Evolutionary conservation across 2,888 invertebrate species (phyloP), one percentile per base, ranked within the genome.

Genomic region (Troglohyphantes excavatus): DNA sequence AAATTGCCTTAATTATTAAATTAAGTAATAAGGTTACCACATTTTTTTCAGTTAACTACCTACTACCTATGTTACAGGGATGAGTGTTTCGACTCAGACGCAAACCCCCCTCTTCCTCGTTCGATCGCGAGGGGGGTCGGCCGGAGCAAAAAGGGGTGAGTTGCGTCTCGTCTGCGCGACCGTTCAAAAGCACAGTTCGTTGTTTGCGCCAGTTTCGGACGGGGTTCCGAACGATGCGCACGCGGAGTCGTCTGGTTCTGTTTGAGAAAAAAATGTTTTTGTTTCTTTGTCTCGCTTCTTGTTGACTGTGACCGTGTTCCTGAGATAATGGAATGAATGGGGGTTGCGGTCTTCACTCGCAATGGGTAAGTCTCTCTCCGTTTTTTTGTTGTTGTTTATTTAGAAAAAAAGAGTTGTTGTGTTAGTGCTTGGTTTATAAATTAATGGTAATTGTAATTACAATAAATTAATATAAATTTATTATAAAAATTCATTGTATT

Each of bases 201-300:
- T 65, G 39, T 65, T 63, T 78, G 43, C 78, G 78, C 78, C 78
- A 78, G 78, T 39, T 65, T 65, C 39, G 78, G 78, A 78, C 23
- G 43, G 11, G 63, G 29, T 19, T 63, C 9, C 78, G 65, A 65
- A 26, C 39, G 26, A 33, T 43, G 39, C 63, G 65, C 63, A 78
- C 43, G 65, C 63, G 43, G 9, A 63, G 33, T 78, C 23, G 17
- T 9, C n/a, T 23, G 23, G 27, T 76, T 29, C n/a, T n/a, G n/a
- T n/a, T n/a, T 5, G 17, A 0, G 17, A 39, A 72, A 53, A 13
- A 70, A n/a, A 27, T 13, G 46, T 72, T 43, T 46, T 72, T 72
- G 46, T 46, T 39, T 43, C 26, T 26, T 7, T n/a, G n/a, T n/a
- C 39, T 19, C 23, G 33, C n/a, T 46, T 26, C 17, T n/a, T 72